Conservation (phyloP, 2,113 vertebrate species). For the Ondatra zibethicus region DNA sequence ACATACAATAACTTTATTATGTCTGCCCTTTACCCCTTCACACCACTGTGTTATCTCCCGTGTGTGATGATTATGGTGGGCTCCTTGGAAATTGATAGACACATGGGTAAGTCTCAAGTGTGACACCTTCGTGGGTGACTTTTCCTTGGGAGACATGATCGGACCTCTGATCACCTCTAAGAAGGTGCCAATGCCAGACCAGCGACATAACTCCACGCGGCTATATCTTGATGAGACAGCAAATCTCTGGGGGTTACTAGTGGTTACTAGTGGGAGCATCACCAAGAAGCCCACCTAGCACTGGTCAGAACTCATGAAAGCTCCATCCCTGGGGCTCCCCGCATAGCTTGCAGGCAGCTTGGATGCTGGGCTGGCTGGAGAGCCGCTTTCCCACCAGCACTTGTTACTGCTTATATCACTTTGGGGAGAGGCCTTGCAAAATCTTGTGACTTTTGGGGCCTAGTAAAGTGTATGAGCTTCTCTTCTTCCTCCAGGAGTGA, state of each 20-base stretch:
- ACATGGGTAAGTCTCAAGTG: background rate
- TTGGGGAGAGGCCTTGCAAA: background rate
- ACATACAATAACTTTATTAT: background rate
- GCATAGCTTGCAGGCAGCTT: background rate
- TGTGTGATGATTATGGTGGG: background rate
- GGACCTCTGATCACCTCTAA: background rate
- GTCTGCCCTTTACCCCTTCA: background rate
- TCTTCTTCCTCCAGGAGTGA: background rate
- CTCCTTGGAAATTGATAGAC: background rate
- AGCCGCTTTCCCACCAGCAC: background rate
- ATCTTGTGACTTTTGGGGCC: background rate
- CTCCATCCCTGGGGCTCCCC: background rate
- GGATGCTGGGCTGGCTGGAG: no score
- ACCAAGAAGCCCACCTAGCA: background rate
- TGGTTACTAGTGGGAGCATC: no score
- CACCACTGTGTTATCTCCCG: background rate
- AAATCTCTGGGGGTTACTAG: no score
- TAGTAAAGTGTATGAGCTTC: background rate
- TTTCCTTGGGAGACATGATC: background rate
- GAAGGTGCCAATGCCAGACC: background rate
- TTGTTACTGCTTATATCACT: background rate
- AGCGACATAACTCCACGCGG: background rate
- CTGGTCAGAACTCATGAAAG: background rate
- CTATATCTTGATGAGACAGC: background rate
- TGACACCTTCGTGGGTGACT: background rate